These are phyloP conservation scores for Sebastes glaucus DNA, from an alignment of 2,797 vertebrate species.

Conservation along the genomic window DNA sequence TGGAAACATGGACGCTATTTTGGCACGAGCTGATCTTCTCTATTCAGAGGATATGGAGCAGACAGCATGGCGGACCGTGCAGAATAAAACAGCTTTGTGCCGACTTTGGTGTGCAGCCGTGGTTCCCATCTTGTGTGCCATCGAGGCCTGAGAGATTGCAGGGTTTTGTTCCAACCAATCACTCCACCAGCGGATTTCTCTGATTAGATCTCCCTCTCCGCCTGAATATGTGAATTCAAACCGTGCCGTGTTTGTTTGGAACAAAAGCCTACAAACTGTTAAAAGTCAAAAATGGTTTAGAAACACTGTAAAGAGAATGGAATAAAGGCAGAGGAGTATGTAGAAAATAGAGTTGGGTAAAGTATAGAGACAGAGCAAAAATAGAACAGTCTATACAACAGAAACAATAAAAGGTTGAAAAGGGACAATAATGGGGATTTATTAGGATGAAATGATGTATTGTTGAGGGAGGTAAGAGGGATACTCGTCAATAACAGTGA, in stretches of 20 bases:
- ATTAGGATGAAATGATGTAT: background rate
- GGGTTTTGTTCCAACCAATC: slow-evolving; percentile 48
- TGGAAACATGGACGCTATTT: slow-evolving; percentile 56
- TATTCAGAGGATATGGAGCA: slow-evolving; percentile 37
- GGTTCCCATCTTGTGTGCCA: slow-evolving; percentile 9
- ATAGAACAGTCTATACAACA: background rate
- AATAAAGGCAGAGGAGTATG: background rate
- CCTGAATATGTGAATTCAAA: slow-evolving; percentile 45
- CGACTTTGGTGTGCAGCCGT: slow-evolving; percentile 20
- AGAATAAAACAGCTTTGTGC: slow-evolving; percentile 32
- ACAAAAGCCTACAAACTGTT: background rate
- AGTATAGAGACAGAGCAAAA: background rate
- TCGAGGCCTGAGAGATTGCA: slow-evolving; percentile 14
- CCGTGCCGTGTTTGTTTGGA: slow-evolving; percentile 18
- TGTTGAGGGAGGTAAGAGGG: background rate
- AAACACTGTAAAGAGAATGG: background rate
- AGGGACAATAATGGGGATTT: background rate
- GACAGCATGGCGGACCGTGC: background rate
- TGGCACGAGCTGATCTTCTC: slow-evolving; percentile 36
- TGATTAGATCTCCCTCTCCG: slow-evolving; percentile 44
- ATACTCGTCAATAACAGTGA: background rate
- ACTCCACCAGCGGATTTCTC: slow-evolving; percentile 31
- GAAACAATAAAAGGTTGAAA: background rate
- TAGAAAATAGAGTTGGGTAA: background rate
- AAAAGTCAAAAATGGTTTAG: background rate